Evolutionary conservation across 35 echinoderm and acorn worm genomes (phyloP), one percentile per base, ranked within the genome.

Genomic region (Ptychodera flava): DNA sequence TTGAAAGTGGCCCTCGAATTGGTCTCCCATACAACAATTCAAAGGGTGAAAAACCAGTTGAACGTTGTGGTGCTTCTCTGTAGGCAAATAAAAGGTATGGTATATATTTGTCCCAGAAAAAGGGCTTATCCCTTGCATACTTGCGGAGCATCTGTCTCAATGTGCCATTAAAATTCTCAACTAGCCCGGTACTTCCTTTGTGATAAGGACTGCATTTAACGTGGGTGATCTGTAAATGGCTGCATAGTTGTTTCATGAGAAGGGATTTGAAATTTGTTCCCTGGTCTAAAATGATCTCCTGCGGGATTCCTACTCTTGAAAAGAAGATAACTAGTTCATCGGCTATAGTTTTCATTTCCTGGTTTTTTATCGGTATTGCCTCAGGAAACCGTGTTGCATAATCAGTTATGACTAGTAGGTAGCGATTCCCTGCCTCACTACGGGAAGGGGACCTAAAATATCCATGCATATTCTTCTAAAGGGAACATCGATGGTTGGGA

Each of bases 81-180:
- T n/a, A n/a, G n/a, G n/a, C n/a, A n/a, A n/a, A n/a, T n/a, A n/a
- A n/a, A n/a, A n/a, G n/a, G n/a, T n/a, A n/a, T n/a, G n/a, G n/a
- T n/a, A n/a, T n/a, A n/a, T 89, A 34, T 91, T n/a, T n/a, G n/a
- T n/a, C n/a, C n/a, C n/a, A n/a, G n/a, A n/a, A n/a, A n/a, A n/a
- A n/a, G n/a, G n/a, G n/a, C n/a, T n/a, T n/a, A n/a, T n/a, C n/a
- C n/a, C n/a, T n/a, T n/a, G n/a, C n/a, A n/a, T n/a, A n/a, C n/a
- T n/a, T n/a, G n/a, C n/a, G n/a, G n/a, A n/a, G n/a, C n/a, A n/a
- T n/a, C n/a, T n/a, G n/a, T n/a, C n/a, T n/a, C n/a, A n/a, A n/a
- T n/a, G n/a, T n/a, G n/a, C n/a, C n/a, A n/a, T n/a, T 95, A 30
- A 87, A 95, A 28, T 88, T 85, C 81, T 93, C 94, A 16, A 96